These are phyloP conservation scores for Gambusia holbrooki DNA, from an alignment of 2,113 vertebrate species.

Conservation along the genomic window DNA sequence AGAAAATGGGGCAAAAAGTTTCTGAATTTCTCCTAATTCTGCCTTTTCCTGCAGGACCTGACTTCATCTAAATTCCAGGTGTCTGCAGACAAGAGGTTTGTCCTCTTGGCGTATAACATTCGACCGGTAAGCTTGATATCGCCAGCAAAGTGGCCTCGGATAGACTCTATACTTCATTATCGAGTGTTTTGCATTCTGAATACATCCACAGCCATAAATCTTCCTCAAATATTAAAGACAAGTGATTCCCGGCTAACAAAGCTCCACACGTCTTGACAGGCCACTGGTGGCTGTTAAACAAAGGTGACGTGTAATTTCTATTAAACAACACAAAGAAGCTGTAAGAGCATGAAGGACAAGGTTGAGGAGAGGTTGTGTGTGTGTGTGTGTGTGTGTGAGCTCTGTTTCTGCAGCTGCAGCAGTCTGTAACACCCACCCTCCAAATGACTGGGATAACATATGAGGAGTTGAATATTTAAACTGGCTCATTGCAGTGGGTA, in stretches of 20 bases:
- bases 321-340: conserved; percentile 33
- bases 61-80: conserved; percentile 73
- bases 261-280: conserved; percentile 3
- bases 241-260: conserved; percentile 15
- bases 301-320: conserved; percentile 47
- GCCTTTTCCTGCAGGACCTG: conserved; percentile 59
- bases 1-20: neutral
- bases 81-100: conserved; percentile 80
- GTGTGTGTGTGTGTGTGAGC: conserved; percentile 8
- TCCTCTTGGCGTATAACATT: conserved; percentile 81
- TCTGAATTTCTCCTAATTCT: neutral
- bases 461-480: conserved; percentile 71
- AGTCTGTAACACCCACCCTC: conserved; percentile 25
- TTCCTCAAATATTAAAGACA: conserved; percentile 43
- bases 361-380: conserved; percentile 21
- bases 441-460: conserved; percentile 53
- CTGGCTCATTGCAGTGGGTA: conserved; percentile 34
- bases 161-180: neutral
- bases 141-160: conserved; percentile 5
- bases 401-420: conserved; percentile 55
- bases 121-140: conserved; percentile 73
- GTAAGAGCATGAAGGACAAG: conserved; percentile 26
- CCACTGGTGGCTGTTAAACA: conserved; percentile 45
- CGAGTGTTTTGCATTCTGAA: neutral
- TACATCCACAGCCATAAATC: conserved; percentile 29